Base-by-base conservation (phyloP, 2,888 invertebrate genomes). In the Caenorhabditis drosophilae region DNA sequence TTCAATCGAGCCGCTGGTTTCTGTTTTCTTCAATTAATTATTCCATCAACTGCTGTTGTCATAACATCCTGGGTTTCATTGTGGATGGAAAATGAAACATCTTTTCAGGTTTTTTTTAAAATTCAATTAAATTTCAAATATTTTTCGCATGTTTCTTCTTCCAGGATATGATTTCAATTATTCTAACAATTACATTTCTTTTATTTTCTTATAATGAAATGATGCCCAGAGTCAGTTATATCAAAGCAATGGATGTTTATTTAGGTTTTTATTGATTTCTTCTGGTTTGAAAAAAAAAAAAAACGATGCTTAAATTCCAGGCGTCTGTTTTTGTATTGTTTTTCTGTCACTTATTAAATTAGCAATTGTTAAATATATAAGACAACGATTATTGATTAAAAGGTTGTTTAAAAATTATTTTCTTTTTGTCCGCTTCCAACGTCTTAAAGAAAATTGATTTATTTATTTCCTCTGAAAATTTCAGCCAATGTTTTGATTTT, bases 1-100 rank as follows among this genome's bases (percentile, higher is more conserved):
- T 83, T 83, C 60, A 64, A 66, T 2, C 73, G 83, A 20, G 70
- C 80, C 16, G 73, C 81, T 31, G 83, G 83, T 1, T 83, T 82
- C 68, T 83, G 83, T 49, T 83, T 83, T 51, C 75, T 83, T 2
- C 69, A 70, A 40, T 62, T 83, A 31, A 79, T 83, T 31, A 78
- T 83, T 40, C 83, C 83, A 1, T 79, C 82, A 4, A 80, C 82
- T 11, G 80, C 83, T 0, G 83, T 83, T 6, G 83, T 83, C 9
- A 80, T 83, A 45, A 78, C 81, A n/a, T 75, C 78, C 1, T 83
- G 83, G 83, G 80, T 83, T 12, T 81, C 82, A n/a, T 61, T 83
- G 41, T 83, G 83, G 83, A 82, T 82, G 81, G 83, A 83, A 47
- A 80, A 76, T 53, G 83, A 83, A 48, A 76, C 77, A 0, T 57